Evolutionary conservation across 2,113 vertebrate species (phyloP).

Genomic region (Siniperca chuatsi): DNA sequence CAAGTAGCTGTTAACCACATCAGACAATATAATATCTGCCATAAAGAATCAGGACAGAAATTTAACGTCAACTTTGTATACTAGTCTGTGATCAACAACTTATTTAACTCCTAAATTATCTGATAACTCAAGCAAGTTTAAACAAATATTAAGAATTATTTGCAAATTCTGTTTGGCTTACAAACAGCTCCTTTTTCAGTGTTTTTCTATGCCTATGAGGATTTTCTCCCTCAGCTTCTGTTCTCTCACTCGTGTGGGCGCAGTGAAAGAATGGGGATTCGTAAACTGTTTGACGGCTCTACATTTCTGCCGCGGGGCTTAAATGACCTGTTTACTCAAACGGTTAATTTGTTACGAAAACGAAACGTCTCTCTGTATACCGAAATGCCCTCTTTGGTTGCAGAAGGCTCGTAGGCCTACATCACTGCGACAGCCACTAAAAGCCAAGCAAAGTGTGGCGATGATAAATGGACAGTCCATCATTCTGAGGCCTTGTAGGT

Average conservation of each 20-base stretch:
- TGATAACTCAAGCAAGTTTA: slow-evolving; percentile 22
- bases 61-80: not conserved
- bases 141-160: slow-evolving; percentile 33
- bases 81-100: not conserved
- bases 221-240: slow-evolving; percentile 44
- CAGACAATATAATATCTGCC: not conserved
- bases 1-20: too few species aligned
- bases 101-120: slow-evolving; percentile 28
- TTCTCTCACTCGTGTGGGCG: slow-evolving; percentile 31
- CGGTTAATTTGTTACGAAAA: slow-evolving; percentile 74
- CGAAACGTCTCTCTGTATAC: slow-evolving; percentile 72
- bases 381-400: slow-evolving; percentile 49
- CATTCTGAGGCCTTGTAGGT: slow-evolving; percentile 5
- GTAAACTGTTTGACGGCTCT: slow-evolving; percentile 79
- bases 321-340: slow-evolving; percentile 74
- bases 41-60: not conserved
- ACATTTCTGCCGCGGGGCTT: slow-evolving; percentile 63
- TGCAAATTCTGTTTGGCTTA: slow-evolving; percentile 15
- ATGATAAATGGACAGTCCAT: slow-evolving; percentile 41
- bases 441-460: slow-evolving; percentile 43
- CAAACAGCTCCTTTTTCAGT: slow-evolving; percentile 19
- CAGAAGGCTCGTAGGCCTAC: slow-evolving; percentile 26
- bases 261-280: slow-evolving; percentile 62
- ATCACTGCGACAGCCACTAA: slow-evolving; percentile 50
- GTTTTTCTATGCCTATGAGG: not conserved